phyloP scores from a whole-genome alignment of 2,113 vertebrate genomes.

The Aleadryas rufinucha region DNA sequence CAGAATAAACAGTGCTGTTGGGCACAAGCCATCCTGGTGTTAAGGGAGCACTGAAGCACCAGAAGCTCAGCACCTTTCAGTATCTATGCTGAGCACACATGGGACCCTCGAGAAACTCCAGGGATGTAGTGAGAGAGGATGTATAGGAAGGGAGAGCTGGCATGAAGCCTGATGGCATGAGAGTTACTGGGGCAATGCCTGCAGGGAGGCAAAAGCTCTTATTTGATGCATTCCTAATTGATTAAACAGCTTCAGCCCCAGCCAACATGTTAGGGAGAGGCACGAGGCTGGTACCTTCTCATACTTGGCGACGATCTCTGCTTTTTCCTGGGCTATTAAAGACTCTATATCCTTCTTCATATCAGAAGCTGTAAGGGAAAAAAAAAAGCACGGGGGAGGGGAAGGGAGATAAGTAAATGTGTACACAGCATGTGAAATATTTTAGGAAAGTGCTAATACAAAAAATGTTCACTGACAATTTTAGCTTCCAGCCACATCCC shows the following conservation, averaged over 20 bases:
- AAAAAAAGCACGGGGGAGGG: background rate
- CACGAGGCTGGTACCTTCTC: slow-evolving; percentile 75
- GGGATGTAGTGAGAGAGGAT: background rate
- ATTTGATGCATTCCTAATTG: background rate
- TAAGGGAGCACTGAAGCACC: background rate
- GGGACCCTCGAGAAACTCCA: fast-evolving
- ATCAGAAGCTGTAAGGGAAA: slow-evolving; percentile 78
- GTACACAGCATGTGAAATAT: background rate
- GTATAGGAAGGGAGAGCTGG: background rate
- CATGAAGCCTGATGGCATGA: background rate
- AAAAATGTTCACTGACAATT: background rate
- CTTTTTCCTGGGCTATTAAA: slow-evolving; percentile 86
- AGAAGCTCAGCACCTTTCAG: background rate
- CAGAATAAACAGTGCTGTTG: background rate
- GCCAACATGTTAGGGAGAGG: background rate
- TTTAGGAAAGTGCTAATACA: background rate
- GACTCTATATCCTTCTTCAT: slow-evolving; percentile 93
- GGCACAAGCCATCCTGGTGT: background rate
- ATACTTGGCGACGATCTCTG: slow-evolving; percentile 89
- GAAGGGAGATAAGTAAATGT: background rate
- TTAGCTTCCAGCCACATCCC: background rate
- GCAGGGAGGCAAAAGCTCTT: background rate
- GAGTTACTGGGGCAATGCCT: fast-evolving
- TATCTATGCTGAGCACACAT: background rate
- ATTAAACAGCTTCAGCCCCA: background rate